phyloP scores from a whole-genome alignment of 2,113 vertebrate species.

The Glaucomys volans region DNA sequence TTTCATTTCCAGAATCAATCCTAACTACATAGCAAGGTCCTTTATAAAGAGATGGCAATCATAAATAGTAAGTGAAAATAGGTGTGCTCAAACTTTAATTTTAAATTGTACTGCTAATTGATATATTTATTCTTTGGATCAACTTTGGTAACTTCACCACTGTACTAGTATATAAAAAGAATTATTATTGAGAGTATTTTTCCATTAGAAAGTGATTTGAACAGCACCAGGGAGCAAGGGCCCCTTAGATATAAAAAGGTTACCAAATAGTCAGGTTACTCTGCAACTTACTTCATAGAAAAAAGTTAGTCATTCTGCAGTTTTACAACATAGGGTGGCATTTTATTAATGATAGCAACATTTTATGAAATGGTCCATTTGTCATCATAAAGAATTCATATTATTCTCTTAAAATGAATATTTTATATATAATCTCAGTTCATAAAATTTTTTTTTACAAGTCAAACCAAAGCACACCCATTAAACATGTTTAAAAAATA shows the following conservation, averaged over 20 bases:
- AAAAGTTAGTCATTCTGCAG: neutral
- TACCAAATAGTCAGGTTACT: neutral
- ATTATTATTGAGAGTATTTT: neutral
- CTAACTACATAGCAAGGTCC: neutral
- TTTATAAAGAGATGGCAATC: neutral
- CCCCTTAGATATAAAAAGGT: slow-evolving; percentile 9
- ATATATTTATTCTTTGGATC: neutral
- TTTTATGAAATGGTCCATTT: slow-evolving; percentile 28
- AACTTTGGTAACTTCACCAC: neutral
- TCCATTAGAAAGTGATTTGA: neutral
- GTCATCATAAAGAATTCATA: slow-evolving; percentile 12
- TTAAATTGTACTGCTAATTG: neutral
- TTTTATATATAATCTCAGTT: slow-evolving; percentile 1
- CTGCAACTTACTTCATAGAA: neutral
- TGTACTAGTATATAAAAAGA: neutral
- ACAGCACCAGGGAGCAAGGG: neutral
- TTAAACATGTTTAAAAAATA: neutral
- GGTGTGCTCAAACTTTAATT: neutral
- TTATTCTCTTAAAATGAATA: slow-evolving; percentile 44
- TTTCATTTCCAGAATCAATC: neutral
- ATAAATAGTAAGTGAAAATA: neutral
- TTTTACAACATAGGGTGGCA: neutral
- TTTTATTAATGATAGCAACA: neutral
- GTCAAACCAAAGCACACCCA: neutral
- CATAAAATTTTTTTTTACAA: neutral